These are phyloP conservation scores for Atta texana DNA, from an alignment of 1,140 invertebrate genomes.

Conservation along the genomic window DNA sequence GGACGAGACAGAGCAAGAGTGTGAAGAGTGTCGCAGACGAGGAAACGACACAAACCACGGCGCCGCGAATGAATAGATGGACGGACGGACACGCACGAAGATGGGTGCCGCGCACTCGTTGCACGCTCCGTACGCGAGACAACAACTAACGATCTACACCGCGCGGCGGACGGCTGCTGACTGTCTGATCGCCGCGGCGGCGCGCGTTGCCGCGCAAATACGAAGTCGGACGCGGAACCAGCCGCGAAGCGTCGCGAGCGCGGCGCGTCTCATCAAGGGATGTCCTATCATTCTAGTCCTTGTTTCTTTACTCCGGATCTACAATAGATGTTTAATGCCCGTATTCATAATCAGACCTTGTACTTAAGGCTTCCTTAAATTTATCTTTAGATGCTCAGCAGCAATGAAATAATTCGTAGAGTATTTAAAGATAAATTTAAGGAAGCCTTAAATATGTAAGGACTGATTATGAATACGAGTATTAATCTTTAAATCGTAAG, in stretches of 20 bases:
- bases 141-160: neutral
- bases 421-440: too few relatives aligned
- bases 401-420: too few relatives aligned
- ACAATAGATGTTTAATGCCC: too few relatives aligned
- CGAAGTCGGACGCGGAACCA: neutral
- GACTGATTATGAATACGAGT: too few relatives aligned
- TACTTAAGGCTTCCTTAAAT: too few relatives aligned
- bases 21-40: neutral
- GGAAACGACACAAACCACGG: constrained; percentile 16
- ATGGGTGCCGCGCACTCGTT: constrained; percentile 31
- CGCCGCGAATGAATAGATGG: neutral
- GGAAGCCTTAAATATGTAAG: too few relatives aligned
- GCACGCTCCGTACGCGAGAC: neutral
- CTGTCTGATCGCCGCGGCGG: neutral
- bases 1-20: neutral
- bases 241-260: neutral
- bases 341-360: too few relatives aligned
- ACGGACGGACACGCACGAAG: neutral
- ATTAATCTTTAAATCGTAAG: too few relatives aligned
- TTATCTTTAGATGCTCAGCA: too few relatives aligned
- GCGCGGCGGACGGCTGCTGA: constrained; percentile 42
- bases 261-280: neutral
- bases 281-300: too few relatives aligned
- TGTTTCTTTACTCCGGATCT: too few relatives aligned
- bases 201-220: constrained; percentile 48